Evolutionary conservation across 2,113 vertebrate genomes (phyloP).

Genomic region (Leucoraja erinaceus): DNA sequence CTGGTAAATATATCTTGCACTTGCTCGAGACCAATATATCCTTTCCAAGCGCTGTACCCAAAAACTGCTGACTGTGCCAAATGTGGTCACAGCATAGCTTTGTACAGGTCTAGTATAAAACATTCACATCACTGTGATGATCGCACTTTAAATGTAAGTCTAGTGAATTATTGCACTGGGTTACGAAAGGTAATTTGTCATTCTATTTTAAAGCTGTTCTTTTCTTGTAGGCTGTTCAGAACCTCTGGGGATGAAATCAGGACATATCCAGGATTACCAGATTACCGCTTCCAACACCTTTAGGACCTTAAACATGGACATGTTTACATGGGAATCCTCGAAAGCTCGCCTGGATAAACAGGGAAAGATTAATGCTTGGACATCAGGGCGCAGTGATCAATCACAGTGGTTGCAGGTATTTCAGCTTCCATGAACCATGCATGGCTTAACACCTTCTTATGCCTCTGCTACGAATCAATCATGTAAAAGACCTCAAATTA

Average conservation of each 20-base stretch:
- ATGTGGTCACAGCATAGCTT: neutral
- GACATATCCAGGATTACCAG: conserved; percentile 91
- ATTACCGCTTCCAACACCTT: conserved; percentile 89
- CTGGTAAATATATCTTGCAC: too few species aligned
- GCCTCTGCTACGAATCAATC: neutral
- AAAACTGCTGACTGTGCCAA: neutral
- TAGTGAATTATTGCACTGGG: neutral
- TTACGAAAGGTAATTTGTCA: neutral
- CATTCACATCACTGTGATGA: too few species aligned
- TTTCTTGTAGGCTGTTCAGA: conserved; percentile 85
- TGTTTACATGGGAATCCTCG: conserved; percentile 96
- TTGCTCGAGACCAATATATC: too few species aligned
- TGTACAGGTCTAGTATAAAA: too few species aligned
- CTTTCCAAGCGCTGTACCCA: too few species aligned
- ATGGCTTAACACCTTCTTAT: neutral
- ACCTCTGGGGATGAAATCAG: conserved; percentile 94
- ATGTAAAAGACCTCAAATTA: neutral
- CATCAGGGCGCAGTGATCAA: conserved; percentile 89
- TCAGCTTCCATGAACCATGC: neutral
- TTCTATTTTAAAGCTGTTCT: conserved; percentile 25
- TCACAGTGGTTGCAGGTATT: conserved; percentile 96
- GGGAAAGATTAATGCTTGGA: conserved; percentile 98
- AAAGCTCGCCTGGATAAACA: conserved; percentile 95
- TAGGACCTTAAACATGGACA: conserved; percentile 96
- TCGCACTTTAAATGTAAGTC: neutral